Percentiles rank a stretch among this genome's conserved stretches.
These are phyloP conservation scores for Parus major DNA, from an alignment of 2,113 vertebrate genomes.

Conservation along the genomic window DNA sequence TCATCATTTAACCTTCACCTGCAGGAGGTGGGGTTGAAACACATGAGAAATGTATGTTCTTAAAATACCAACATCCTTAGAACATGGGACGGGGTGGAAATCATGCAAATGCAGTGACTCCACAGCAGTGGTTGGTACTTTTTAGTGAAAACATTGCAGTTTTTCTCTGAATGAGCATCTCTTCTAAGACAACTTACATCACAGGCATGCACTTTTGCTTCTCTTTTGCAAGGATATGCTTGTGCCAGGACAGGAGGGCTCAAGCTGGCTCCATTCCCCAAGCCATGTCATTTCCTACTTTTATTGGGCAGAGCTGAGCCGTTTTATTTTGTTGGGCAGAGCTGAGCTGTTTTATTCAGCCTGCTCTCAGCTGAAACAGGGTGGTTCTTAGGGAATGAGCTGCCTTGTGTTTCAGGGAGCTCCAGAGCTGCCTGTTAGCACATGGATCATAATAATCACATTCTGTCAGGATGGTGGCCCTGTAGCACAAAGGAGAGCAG, in stretches of 20 bases:
- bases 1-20: neutral
- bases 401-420: neutral
- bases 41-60: neutral
- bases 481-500: neutral
- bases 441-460: neutral
- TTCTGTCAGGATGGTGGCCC: neutral
- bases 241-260: neutral
- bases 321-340: neutral
- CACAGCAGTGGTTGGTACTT: neutral
- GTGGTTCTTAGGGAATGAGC: neutral
- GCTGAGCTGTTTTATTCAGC: neutral
- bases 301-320: neutral
- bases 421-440: neutral
- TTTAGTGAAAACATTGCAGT: neutral
- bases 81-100: rapidly evolving
- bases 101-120: neutral
- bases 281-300: neutral
- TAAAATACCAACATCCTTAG: neutral
- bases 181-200: neutral
- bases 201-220: neutral
- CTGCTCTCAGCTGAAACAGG: neutral
- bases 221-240: neutral
- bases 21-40: neutral
- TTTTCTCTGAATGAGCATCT: neutral
- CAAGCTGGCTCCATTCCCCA: neutral